phyloP scores from a whole-genome alignment of 1,140 invertebrate genomes.

The Drosophila subpulchrella region DNA sequence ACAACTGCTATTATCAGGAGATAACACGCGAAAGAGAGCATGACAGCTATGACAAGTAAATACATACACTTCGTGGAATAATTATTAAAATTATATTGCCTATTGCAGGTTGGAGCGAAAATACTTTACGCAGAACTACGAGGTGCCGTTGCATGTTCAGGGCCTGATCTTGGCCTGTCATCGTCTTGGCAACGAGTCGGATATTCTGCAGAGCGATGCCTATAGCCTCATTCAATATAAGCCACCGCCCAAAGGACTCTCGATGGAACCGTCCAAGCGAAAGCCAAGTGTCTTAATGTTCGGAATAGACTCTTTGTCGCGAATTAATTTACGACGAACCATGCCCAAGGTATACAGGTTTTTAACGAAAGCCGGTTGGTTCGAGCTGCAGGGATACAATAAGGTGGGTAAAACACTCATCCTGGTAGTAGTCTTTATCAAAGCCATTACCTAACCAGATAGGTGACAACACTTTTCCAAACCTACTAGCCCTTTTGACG shows the following conservation, averaged over 20 bases:
- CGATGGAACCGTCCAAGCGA: slow-evolving; percentile 1
- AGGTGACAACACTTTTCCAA: slow-evolving; percentile 93
- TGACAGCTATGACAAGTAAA: slow-evolving; percentile 61
- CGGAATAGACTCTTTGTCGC: slow-evolving; percentile 68
- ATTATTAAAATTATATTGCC: not conserved
- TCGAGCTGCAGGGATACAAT: slow-evolving; percentile 71
- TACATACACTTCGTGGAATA: not conserved
- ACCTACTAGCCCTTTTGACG: slow-evolving; percentile 91
- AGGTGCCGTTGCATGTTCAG: slow-evolving; percentile 53
- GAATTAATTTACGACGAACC: slow-evolving; percentile 83
- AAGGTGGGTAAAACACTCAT: slow-evolving; percentile 36
- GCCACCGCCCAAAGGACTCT: not conserved
- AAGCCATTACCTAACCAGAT: slow-evolving; percentile 74
- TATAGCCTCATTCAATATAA: slow-evolving; percentile 41
- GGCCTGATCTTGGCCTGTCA: slow-evolving; percentile 55
- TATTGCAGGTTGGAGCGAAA: slow-evolving; percentile 22
- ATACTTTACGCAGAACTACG: slow-evolving; percentile 59
- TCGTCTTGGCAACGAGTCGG: slow-evolving; percentile 38
- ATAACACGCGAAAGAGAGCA: slow-evolving; percentile 24
- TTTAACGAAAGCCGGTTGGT: slow-evolving; percentile 49
- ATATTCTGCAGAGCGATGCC: slow-evolving; percentile 56
- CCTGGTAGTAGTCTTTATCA: not conserved
- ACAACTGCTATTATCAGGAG: slow-evolving; percentile 68
- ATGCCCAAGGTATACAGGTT: slow-evolving; percentile 61
- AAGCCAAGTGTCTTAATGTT: slow-evolving; percentile 72